Percentiles rank a stretch among this genome's conserved stretches.
Conservation (phyloP, 2,113 vertebrate genomes). For the Dipodomys spectabilis region DNA sequence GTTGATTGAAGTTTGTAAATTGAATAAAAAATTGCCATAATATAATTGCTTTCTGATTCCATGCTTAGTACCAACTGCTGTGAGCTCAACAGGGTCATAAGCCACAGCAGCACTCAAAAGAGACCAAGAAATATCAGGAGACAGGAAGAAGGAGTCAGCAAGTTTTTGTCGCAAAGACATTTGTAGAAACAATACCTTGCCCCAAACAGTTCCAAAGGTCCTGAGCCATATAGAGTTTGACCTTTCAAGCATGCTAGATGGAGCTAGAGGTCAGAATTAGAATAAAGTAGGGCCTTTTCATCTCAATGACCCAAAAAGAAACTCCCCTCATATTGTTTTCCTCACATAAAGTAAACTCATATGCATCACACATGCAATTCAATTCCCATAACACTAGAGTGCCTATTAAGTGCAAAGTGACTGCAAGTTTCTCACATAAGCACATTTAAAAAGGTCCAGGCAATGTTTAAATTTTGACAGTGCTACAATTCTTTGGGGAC, state of each 20-base stretch:
- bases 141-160: neutral
- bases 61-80: neutral
- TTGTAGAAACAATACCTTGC: neutral
- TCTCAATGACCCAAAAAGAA: neutral
- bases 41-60: neutral
- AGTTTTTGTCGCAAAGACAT: neutral
- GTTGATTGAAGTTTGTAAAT: slow-evolving; percentile 24
- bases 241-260: neutral
- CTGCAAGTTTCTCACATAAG: slow-evolving; percentile 1
- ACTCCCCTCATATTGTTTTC: neutral
- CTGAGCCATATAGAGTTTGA: neutral
- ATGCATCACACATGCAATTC: neutral
- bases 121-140: neutral
- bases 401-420: slow-evolving; percentile 40
- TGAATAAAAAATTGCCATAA: slow-evolving; percentile 35
- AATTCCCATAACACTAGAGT: neutral
- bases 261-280: neutral
- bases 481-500: slow-evolving; percentile 60
- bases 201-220: neutral
- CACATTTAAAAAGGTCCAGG: slow-evolving; percentile 49
- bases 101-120: neutral
- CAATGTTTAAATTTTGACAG: slow-evolving; percentile 68
- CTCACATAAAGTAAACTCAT: neutral
- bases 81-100: neutral
- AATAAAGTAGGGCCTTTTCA: neutral